phyloP scores from a whole-genome alignment of 2,888 invertebrate species.

The Mamestra brassicae region DNA sequence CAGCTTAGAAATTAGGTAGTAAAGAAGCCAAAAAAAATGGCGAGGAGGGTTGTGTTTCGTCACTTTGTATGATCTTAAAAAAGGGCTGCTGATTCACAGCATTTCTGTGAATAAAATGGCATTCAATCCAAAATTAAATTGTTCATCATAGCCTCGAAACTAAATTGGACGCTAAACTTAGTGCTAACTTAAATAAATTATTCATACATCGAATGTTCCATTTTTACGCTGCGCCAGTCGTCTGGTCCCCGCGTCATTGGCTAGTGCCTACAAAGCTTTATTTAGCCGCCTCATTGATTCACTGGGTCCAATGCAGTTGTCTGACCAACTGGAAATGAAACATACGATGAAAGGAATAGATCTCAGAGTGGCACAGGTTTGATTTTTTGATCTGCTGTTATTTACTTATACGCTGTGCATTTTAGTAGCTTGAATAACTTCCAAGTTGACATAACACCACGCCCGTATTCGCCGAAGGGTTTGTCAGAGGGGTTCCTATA shows the following conservation, averaged over 20 bases:
- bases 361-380: not conserved
- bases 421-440: not conserved
- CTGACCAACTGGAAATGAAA: conserved; percentile 23
- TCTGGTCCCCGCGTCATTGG: conserved; percentile 11
- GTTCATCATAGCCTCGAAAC: not conserved
- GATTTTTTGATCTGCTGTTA: not conserved
- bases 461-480: not conserved
- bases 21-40: too few relatives aligned
- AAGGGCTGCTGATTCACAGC: not conserved
- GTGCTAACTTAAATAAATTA: conserved; percentile 26
- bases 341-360: not conserved
- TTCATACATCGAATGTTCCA: conserved; percentile 18
- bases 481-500: not conserved
- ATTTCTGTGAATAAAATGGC: not conserved
- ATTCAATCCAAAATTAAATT: not conserved
- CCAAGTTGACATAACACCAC: not conserved
- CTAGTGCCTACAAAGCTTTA: conserved; percentile 11
- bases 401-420: not conserved
- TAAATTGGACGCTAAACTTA: not conserved
- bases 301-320: conserved; percentile 31
- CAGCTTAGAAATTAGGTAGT: too few relatives aligned
- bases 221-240: conserved; percentile 25
- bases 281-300: conserved; percentile 44
- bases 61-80: not conserved
- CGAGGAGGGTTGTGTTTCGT: not conserved